These are phyloP conservation scores for Lumbricus terrestris DNA, from an alignment of 2,888 invertebrate species.

Conservation along the genomic window DNA sequence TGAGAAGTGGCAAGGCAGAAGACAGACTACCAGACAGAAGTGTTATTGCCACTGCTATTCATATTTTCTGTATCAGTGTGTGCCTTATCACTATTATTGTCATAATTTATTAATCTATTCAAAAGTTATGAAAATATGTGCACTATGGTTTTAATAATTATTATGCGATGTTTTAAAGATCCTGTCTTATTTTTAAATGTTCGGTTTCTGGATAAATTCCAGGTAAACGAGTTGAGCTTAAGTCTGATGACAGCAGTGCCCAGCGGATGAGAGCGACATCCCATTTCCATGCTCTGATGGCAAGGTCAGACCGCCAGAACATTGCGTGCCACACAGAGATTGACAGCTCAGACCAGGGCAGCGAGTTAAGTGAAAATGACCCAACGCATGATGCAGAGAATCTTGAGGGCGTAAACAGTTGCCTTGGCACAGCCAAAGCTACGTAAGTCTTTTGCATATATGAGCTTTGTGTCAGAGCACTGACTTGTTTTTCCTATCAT, in stretches of 20 bases:
- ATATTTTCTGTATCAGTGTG: not conserved
- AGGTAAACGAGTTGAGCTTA: not conserved
- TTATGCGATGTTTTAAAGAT: not conserved
- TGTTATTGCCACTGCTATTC: not conserved
- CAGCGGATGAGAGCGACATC: not conserved
- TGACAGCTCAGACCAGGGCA: slow-evolving; percentile 3
- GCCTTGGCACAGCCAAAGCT: not conserved
- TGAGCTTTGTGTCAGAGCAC: not conserved
- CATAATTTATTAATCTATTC: not conserved
- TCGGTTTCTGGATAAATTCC: not conserved
- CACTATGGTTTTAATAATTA: not conserved
- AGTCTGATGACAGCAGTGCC: not conserved
- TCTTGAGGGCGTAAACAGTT: not conserved
- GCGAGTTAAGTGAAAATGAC: slow-evolving; percentile 10
- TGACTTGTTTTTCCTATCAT: not conserved
- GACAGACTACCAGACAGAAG: no score
- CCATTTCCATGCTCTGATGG: not conserved
- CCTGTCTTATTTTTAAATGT: not conserved
- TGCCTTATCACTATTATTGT: not conserved
- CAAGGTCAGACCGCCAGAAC: not conserved
- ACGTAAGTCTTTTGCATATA: not conserved
- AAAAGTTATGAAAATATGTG: not conserved
- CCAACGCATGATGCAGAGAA: not conserved
- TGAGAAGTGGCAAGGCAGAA: no score
- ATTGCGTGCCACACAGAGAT: not conserved